A percentile compares a stretch with the other conserved stretches of the same genome.
These are phyloP conservation scores for Melipona beecheii DNA, from an alignment of 2,888 invertebrate species.

Conservation along the genomic window DNA sequence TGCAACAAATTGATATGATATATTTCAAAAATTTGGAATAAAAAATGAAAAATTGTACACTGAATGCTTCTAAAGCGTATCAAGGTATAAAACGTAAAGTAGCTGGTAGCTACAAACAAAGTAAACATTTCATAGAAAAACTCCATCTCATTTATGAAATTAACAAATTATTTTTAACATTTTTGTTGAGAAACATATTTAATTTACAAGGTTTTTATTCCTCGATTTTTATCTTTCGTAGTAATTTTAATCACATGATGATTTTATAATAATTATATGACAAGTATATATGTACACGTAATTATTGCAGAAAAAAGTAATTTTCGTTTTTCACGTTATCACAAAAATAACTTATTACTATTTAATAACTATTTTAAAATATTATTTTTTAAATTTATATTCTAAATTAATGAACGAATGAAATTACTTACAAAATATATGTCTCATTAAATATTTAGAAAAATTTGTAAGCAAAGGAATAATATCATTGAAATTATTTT, in stretches of 20 bases:
- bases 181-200: not conserved
- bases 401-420: not conserved
- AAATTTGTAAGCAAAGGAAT: not conserved
- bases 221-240: not conserved
- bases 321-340: not conserved
- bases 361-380: not conserved
- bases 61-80: not conserved
- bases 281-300: too few species aligned
- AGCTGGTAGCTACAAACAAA: not conserved
- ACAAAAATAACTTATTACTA: not conserved
- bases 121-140: not conserved
- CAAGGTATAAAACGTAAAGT: not conserved
- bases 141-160: not conserved
- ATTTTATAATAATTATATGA: not conserved
- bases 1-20: not conserved
- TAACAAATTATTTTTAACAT: not conserved
- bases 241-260: not conserved
- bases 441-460: not conserved
- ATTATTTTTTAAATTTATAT: not conserved
- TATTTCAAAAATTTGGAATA: constrained; percentile 14
- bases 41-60: not conserved
- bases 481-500: constrained; percentile 12
- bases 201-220: not conserved
- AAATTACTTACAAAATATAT: not conserved
- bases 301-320: not conserved